Evolutionary conservation across 2,797 vertebrate genomes (phyloP).

Genomic region (Alosa sapidissima): DNA sequence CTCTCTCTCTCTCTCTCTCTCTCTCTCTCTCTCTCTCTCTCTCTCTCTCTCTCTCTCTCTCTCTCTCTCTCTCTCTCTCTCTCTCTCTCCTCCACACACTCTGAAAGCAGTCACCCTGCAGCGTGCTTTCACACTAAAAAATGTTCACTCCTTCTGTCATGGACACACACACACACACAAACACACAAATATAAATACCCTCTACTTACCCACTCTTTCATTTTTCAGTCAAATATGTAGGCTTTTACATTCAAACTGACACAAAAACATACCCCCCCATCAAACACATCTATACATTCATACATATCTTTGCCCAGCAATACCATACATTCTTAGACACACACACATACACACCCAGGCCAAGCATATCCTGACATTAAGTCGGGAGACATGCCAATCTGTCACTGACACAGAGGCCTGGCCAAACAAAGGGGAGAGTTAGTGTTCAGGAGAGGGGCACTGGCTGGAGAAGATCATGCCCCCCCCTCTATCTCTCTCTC

Average conservation of each 20-base stretch:
- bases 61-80: background rate
- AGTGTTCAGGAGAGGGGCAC: conserved; percentile 3
- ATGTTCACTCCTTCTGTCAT: background rate
- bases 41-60: background rate
- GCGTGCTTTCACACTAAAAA: background rate
- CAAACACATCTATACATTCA: conserved; percentile 18
- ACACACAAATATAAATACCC: background rate
- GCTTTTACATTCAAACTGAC: background rate
- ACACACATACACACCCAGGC: conserved; percentile 32
- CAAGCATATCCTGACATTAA: conserved; percentile 51
- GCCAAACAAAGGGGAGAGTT: conserved; percentile 65
- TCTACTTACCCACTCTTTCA: background rate
- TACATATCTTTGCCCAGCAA: background rate
- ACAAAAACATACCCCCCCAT: background rate
- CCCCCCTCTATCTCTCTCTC: background rate
- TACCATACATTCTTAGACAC: background rate
- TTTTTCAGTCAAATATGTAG: background rate
- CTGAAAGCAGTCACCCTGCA: conserved; percentile 44
- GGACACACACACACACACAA: conserved; percentile 5
- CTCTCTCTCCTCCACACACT: conserved; percentile 3
- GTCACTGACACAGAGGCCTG: conserved; percentile 67
- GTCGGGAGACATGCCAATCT: conserved; percentile 70
- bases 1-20: background rate
- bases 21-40: background rate
- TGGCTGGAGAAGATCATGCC: background rate